phyloP scores from a whole-genome alignment of 2,113 vertebrate species.

The Pelobates fuscus region DNA sequence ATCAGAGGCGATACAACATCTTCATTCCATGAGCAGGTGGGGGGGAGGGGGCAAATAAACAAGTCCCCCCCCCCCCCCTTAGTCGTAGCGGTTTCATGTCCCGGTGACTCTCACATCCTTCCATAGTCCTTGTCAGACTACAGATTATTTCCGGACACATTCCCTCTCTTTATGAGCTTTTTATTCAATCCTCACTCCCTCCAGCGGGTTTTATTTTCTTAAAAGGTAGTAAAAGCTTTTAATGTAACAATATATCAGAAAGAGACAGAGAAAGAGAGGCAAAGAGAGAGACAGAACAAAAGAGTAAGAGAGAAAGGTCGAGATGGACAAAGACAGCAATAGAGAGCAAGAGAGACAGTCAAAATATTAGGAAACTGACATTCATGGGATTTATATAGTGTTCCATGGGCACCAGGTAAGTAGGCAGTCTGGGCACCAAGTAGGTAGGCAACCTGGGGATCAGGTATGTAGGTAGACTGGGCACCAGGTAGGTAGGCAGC shows the following conservation, averaged over 20 bases:
- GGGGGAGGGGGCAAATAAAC: neutral
- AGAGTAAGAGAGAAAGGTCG: neutral
- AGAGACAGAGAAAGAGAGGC: neutral
- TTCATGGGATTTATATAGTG: too few relatives aligned
- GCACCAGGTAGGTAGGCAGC: too few relatives aligned
- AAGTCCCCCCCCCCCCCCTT: too few relatives aligned
- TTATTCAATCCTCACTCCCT: slow-evolving; percentile 33
- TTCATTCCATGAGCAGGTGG: slow-evolving; percentile 12
- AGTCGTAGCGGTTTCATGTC: too few relatives aligned
- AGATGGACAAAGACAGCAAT: neutral
- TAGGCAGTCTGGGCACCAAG: too few relatives aligned
- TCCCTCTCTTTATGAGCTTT: slow-evolving; percentile 43
- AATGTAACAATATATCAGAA: slow-evolving; percentile 45
- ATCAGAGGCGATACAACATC: slow-evolving; percentile 26
- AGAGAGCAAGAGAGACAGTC: neutral
- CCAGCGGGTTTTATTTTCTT: slow-evolving; percentile 43
- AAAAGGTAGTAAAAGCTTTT: slow-evolving; percentile 44
- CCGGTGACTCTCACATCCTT: slow-evolving; percentile 13
- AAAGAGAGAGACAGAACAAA: neutral
- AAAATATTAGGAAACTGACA: too few relatives aligned
- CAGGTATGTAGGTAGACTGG: too few relatives aligned
- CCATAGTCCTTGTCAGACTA: neutral
- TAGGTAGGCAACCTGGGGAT: too few relatives aligned
- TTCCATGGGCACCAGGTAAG: too few relatives aligned
- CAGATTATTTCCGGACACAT: neutral